phyloP scores from a whole-genome alignment of 2,888 invertebrate genomes.

The Ypsolopha sequella region DNA sequence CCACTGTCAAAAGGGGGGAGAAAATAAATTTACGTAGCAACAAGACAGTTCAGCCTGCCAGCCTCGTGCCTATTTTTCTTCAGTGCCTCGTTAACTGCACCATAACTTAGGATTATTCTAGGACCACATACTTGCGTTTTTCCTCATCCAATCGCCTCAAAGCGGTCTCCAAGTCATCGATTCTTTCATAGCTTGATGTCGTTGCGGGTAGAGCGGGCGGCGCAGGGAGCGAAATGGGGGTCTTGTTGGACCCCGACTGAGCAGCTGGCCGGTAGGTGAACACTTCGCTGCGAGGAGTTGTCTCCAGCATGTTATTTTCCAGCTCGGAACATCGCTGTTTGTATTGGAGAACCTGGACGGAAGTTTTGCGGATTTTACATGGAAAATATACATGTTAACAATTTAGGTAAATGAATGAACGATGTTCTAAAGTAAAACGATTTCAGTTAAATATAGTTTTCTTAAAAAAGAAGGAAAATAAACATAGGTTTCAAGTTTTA shows the following conservation, averaged over 20 bases:
- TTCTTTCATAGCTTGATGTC: conserved; percentile 78
- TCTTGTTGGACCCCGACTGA: conserved; percentile 17
- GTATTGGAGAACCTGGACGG: conserved; percentile 84
- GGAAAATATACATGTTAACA: neutral
- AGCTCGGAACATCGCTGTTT: conserved; percentile 91
- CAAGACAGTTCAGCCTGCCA: too few species aligned
- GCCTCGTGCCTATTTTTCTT: too few species aligned
- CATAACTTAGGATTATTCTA: too few species aligned
- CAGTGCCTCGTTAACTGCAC: too few species aligned
- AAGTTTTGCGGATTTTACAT: neutral
- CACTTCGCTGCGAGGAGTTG: conserved; percentile 59
- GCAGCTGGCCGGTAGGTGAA: conserved; percentile 34
- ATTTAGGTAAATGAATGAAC: too few species aligned
- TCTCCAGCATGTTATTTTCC: conserved; percentile 81
- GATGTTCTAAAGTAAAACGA: too few species aligned
- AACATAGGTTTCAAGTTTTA: too few species aligned
- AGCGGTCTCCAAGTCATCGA: conserved; percentile 86
- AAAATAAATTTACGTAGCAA: too few species aligned
- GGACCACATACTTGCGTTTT: conserved; percentile 76
- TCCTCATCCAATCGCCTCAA: conserved; percentile 90
- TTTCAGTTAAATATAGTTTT: too few species aligned
- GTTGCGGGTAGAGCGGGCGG: conserved; percentile 52
- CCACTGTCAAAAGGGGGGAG: too few species aligned
- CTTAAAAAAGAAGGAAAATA: too few species aligned
- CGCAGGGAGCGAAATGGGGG: conserved; percentile 53